Conservation (phyloP, 2,797 vertebrate genomes). For the Lepilemur ruficaudatus region DNA sequence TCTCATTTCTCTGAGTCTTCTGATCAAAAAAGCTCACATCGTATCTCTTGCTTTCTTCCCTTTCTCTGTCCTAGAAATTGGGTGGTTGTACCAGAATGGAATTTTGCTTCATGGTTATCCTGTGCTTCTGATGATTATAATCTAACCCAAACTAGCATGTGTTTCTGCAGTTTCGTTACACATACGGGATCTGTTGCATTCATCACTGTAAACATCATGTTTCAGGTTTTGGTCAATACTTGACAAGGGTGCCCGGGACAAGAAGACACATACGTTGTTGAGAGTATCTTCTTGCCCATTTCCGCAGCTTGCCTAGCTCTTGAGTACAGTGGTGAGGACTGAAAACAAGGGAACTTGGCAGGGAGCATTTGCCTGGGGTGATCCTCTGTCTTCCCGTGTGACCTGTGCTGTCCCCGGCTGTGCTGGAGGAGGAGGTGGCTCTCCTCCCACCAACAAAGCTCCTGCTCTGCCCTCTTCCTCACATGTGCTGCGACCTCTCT, state of each 20-base stretch:
- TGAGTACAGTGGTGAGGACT: neutral
- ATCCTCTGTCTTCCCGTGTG: neutral
- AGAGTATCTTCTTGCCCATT: neutral
- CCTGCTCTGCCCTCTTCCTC: neutral
- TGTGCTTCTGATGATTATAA: slow-evolving; percentile 44
- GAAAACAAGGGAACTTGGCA: neutral
- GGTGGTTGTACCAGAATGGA: slow-evolving; percentile 17
- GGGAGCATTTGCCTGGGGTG: neutral
- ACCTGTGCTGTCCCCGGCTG: neutral
- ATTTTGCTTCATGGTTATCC: slow-evolving; percentile 12
- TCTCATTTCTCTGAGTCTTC: neutral
- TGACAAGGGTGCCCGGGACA: neutral
- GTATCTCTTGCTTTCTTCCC: neutral
- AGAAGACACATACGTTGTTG: neutral
- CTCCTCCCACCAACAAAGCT: neutral
- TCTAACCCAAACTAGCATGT: neutral
- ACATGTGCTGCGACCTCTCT: neutral
- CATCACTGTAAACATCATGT: neutral
- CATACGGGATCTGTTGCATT: neutral
- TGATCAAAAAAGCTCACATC: neutral
- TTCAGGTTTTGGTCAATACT: neutral
- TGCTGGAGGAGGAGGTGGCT: neutral
- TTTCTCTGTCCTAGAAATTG: neutral
- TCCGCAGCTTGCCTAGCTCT: neutral
- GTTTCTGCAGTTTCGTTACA: slow-evolving; percentile 54